These are phyloP conservation scores for Silurus meridionalis DNA, from an alignment of 2,113 vertebrate genomes.

Conservation along the genomic window DNA sequence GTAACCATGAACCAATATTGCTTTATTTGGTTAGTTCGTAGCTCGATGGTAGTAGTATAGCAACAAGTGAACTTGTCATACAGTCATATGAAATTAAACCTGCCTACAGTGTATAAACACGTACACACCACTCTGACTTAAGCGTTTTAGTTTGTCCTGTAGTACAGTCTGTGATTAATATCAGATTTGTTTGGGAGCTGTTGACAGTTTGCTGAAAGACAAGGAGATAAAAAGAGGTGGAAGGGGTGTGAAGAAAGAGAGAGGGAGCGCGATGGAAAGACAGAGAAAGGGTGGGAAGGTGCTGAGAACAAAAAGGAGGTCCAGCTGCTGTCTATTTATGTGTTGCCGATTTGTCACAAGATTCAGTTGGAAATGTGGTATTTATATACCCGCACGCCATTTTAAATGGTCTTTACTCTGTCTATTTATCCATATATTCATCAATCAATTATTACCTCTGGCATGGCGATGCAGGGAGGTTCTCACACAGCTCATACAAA, in stretches of 20 bases:
- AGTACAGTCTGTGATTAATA: slow-evolving; percentile 26
- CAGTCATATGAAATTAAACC: background rate
- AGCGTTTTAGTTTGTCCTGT: slow-evolving; percentile 4
- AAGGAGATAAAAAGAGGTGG: slow-evolving; percentile 6
- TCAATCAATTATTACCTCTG: background rate
- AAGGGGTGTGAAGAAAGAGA: slow-evolving; percentile 24
- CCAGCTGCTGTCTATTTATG: slow-evolving; percentile 51
- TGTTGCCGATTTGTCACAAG: slow-evolving; percentile 38
- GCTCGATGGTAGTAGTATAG: background rate
- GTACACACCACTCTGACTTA: background rate
- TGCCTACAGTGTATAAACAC: background rate
- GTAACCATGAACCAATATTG: background rate
- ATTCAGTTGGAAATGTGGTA: slow-evolving; percentile 38
- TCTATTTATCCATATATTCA: background rate
- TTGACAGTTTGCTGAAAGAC: slow-evolving; percentile 45
- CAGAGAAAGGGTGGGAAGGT: background rate
- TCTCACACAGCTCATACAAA: background rate
- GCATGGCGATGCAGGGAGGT: background rate
- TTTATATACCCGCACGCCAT: slow-evolving; percentile 44
- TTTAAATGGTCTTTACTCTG: background rate
- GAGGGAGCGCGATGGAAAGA: background rate
- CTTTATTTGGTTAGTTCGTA: background rate
- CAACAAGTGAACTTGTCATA: background rate
- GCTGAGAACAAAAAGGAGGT: slow-evolving; percentile 28
- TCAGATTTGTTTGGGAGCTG: slow-evolving; percentile 45